Evolutionary conservation across 2,888 invertebrate genomes (phyloP), one percentile per base, ranked within the genome.

Genomic region (Habrosyne pyritoides): DNA sequence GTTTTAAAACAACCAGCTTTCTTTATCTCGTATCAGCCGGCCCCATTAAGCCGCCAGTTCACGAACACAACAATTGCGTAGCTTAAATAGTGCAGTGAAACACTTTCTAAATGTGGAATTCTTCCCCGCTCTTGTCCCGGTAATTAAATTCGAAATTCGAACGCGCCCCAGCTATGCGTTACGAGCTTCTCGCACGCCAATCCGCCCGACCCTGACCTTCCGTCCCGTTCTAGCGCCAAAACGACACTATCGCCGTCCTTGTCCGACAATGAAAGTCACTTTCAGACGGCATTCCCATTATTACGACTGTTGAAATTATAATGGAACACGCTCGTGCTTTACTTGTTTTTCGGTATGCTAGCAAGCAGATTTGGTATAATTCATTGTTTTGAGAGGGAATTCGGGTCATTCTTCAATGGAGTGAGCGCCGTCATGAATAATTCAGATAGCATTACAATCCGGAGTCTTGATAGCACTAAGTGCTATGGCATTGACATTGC

Each of bases 151-250:
- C 58, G 60, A 65, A 67, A 65, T 62, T 55, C 61, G 53, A 58
- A 59, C 53, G 33, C 30, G 28, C 59, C 64, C 55, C 53, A 42
- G 59, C 57, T 60, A 67, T 62, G 73, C 59, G 55, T 64, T 64
- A 72, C 67, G 72, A 70, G 73, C 68, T 54, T 42, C 64, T 63
- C 51, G 70, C 80, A 77, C 77, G 79, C 75, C 71, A 79, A 71
- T 69, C 64, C 64, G 59, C 65, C 60, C 69, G 72, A 73, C 76
- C 71, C 72, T 64, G 61, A 53, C 50, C 60, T 58, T 64, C 56
- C 47, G 33, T 69, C 69, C 55, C 63, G 28, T 53, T 70, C 61
- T 18, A 55, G 52, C 65, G 18, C 48, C 10, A 28, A 4, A n/a
- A 49, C 14, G 47, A 33, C n/a, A 36, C 62, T 67, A 58, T 22